Evolutionary conservation across 1,140 invertebrate species (phyloP).

Genomic region (Aphaenogaster ashmeadi): DNA sequence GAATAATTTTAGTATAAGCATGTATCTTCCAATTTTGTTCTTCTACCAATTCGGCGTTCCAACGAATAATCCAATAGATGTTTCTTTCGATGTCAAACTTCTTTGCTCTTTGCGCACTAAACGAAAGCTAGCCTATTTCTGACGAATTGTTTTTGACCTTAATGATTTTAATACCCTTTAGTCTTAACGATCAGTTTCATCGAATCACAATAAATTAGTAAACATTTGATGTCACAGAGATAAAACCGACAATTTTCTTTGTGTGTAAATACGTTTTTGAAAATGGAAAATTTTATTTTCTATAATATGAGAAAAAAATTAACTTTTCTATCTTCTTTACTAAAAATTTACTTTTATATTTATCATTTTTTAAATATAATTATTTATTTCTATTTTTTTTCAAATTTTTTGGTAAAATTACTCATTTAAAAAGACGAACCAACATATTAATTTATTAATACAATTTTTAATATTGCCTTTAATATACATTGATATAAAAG

Average conservation of each 20-base stretch:
- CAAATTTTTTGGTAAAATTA: conserved; percentile 82
- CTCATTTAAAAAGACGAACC: conserved; percentile 81
- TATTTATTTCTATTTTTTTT: conserved; percentile 82
- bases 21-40: not conserved
- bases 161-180: not conserved
- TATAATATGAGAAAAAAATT: not conserved
- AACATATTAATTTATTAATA: conserved; percentile 84
- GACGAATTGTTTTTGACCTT: conserved; percentile 4
- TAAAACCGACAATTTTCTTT: not conserved
- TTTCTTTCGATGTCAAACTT: not conserved
- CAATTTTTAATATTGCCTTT: conserved; percentile 86
- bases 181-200: not conserved
- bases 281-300: not conserved
- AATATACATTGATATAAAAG: conserved; percentile 79
- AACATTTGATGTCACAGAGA: conserved; percentile 13
- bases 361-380: conserved; percentile 80
- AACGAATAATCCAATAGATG: not conserved
- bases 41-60: not conserved
- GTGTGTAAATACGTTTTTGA: not conserved
- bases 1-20: not conserved
- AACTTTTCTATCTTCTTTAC: too few relatives aligned
- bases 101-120: not conserved
- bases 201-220: not conserved
- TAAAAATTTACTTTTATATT: not conserved
- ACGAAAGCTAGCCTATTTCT: not conserved